phyloP scores from a whole-genome alignment of 2,888 invertebrate genomes.

The Neuroscelio doddi region DNA sequence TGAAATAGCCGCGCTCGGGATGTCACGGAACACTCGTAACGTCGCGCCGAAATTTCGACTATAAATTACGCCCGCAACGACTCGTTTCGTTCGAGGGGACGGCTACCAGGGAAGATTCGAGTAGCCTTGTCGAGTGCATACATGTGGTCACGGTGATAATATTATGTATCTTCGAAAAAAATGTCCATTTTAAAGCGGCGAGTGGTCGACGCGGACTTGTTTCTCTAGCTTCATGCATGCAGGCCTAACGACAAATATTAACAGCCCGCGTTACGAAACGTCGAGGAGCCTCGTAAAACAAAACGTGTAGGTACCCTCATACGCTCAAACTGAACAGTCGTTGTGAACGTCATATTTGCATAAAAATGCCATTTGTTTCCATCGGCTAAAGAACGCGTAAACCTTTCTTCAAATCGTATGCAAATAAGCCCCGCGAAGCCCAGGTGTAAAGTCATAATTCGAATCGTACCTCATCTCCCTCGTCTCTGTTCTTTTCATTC shows the following conservation, averaged over 20 bases:
- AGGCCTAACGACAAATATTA: constrained; percentile 56
- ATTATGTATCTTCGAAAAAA: constrained; percentile 49
- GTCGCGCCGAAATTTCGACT: constrained; percentile 10
- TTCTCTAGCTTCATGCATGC: constrained; percentile 47
- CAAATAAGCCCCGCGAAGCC: constrained; percentile 54
- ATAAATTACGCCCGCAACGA: constrained; percentile 27
- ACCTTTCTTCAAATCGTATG: constrained; percentile 60
- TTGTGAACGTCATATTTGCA: constrained; percentile 56
- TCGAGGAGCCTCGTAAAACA: constrained; percentile 55
- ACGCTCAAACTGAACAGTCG: constrained; percentile 50
- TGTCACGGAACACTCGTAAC: constrained; percentile 9
- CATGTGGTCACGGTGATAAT: background rate
- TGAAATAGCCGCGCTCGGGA: background rate
- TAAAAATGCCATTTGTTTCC: constrained; percentile 63
- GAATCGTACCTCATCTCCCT: constrained; percentile 31
- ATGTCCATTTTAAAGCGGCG: constrained; percentile 40
- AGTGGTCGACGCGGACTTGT: too few species aligned
- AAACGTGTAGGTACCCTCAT: constrained; percentile 46
- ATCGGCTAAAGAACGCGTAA: constrained; percentile 52
- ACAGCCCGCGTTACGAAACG: constrained; percentile 52
- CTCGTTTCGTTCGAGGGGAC: background rate
- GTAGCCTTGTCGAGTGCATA: constrained; percentile 2
- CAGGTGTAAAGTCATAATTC: constrained; percentile 60
- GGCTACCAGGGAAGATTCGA: constrained; percentile 13
- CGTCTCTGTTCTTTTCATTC: constrained; percentile 20